These are phyloP conservation scores for Pelodiscus sinensis DNA, from an alignment of 2,113 vertebrate species.

Conservation along the genomic window DNA sequence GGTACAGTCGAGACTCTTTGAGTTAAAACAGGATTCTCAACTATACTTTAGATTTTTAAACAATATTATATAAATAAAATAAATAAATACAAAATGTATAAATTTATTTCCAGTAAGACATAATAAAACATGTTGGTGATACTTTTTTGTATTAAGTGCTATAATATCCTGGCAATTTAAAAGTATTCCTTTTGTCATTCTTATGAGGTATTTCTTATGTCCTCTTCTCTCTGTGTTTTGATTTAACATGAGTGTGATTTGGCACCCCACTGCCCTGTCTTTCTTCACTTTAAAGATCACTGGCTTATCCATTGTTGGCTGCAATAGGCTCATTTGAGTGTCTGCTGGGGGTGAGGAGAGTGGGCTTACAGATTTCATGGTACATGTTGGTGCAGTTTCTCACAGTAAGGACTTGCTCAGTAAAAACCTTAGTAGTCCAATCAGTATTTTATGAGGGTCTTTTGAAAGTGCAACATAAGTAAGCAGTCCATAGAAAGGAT, in stretches of 20 bases:
- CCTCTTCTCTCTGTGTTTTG: background rate
- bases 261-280: background rate
- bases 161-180: background rate
- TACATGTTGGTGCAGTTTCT: background rate
- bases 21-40: background rate
- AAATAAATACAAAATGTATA: background rate
- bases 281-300: background rate
- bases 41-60: background rate
- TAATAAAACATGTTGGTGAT: slow-evolving; percentile 18
- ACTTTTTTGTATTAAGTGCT: background rate
- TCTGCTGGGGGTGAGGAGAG: background rate
- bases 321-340: background rate
- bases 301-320: background rate
- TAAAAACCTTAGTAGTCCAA: background rate
- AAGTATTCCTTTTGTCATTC: background rate
- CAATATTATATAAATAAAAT: background rate
- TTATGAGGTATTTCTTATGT: background rate
- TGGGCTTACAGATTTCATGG: background rate
- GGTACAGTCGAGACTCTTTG: slow-evolving; percentile 9
- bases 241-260: background rate
- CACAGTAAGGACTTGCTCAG: background rate
- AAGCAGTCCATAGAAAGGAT: background rate
- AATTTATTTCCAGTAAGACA: slow-evolving; percentile 26
- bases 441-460: slow-evolving; percentile 6
- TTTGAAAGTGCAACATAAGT: background rate